phyloP scores from a whole-genome alignment of 2,888 invertebrate genomes.

The Cerastoderma edule region DNA sequence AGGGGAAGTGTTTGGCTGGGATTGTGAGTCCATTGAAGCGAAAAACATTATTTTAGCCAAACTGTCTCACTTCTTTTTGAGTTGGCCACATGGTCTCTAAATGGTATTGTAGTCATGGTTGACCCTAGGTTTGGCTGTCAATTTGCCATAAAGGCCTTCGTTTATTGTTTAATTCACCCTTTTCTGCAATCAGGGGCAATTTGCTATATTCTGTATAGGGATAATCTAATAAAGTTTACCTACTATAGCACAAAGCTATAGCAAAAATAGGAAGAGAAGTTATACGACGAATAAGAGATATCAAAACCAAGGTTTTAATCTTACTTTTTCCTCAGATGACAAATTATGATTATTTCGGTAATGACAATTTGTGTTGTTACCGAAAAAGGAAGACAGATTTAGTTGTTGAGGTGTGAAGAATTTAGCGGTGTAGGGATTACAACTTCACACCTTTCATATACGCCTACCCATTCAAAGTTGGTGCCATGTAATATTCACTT shows the following conservation, averaged over 20 bases:
- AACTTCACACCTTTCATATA: conserved; percentile 11
- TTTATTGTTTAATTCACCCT: background rate
- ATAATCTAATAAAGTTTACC: no score
- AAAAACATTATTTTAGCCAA: conserved; percentile 3
- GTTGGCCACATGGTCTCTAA: conserved; percentile 15
- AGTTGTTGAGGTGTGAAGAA: background rate
- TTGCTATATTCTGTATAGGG: no score
- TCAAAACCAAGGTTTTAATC: no score
- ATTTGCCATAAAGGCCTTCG: background rate
- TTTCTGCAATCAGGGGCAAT: no score
- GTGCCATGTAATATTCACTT: no score
- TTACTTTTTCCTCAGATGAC: no score
- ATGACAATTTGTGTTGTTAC: no score
- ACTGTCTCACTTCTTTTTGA: background rate
- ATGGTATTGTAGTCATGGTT: background rate
- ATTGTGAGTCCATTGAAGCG: background rate
- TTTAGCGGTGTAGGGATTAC: background rate
- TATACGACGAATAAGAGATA: no score
- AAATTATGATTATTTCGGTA: no score
- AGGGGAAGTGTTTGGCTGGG: background rate
- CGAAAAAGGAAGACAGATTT: background rate
- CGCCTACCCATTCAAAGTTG: background rate
- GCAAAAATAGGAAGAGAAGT: no score
- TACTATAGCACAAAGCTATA: no score
- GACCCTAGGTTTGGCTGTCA: background rate